Conservation (phyloP, 92 coral and sea anemone genomes). For the Parazoanthus darwini region DNA sequence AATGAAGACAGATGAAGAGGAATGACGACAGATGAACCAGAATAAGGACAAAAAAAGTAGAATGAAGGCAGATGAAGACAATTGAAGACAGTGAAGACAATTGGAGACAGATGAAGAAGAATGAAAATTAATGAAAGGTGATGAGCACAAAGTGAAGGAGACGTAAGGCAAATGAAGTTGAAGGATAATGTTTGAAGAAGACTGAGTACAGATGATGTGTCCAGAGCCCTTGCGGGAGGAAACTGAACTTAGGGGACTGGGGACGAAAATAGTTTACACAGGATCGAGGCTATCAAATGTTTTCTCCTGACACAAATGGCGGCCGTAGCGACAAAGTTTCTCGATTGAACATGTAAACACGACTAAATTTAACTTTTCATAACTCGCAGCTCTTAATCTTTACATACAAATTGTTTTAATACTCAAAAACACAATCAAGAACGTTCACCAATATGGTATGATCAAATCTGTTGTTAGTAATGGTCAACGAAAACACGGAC, state of each 20-base stretch:
- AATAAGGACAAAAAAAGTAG: too few species aligned
- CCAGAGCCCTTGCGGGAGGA: too few species aligned
- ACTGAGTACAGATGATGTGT: too few species aligned
- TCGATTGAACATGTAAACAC: conserved; percentile 1
- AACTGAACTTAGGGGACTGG: background rate
- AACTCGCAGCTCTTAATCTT: background rate
- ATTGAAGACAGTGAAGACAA: too few species aligned
- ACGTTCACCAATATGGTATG: conserved; percentile 66
- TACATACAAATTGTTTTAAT: background rate
- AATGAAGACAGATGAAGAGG: too few species aligned
- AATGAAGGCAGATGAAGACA: too few species aligned
- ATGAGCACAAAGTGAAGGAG: too few species aligned
- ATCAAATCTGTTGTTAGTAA: background rate
- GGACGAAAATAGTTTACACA: conserved; percentile 33
- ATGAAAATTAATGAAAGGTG: too few species aligned
- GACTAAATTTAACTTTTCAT: background rate
- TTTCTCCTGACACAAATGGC: conserved; percentile 60
- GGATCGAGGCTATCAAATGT: conserved; percentile 48
- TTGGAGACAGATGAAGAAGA: too few species aligned
- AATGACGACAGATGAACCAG: too few species aligned
- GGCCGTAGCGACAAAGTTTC: conserved; percentile 75
- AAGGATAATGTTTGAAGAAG: too few species aligned
- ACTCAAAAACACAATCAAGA: background rate
- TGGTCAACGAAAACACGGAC: conserved; percentile 11
- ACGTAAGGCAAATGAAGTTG: too few species aligned